A percentile compares a stretch with the other conserved stretches of the same genome.
Conservation (phyloP, 2,888 invertebrate species). For the Tubiluchus corallicola region DNA sequence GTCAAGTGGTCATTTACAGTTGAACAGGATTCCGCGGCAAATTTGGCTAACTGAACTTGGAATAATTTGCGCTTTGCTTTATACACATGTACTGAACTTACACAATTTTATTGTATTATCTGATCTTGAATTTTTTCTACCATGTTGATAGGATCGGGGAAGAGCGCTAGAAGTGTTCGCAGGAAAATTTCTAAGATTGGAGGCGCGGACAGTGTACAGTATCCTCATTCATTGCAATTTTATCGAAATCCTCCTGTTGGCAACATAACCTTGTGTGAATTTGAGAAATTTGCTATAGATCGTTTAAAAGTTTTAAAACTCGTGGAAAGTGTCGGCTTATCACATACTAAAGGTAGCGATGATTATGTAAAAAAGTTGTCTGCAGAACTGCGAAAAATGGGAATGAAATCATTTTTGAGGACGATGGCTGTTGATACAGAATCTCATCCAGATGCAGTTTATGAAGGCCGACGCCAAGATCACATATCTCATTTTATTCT, state of each 20-base stretch:
- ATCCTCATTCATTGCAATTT: slow-evolving; percentile 56
- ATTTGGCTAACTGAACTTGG: too few species aligned
- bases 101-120: too few species aligned
- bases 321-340: slow-evolving; percentile 47
- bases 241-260: slow-evolving; percentile 55
- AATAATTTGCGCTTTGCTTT: too few species aligned
- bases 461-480: slow-evolving; percentile 36
- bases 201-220: slow-evolving; percentile 33
- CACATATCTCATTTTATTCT: slow-evolving; percentile 83
- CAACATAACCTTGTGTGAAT: slow-evolving; percentile 56
- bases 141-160: too few species aligned
- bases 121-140: too few species aligned
- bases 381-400: slow-evolving; percentile 45
- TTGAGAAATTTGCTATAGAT: slow-evolving; percentile 69
- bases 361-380: slow-evolving; percentile 33
- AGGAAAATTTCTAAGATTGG: too few species aligned
- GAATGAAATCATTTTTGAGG: slow-evolving; percentile 13
- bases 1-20: too few species aligned
- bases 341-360: slow-evolving; percentile 18
- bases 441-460: slow-evolving; percentile 6
- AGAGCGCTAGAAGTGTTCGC: too few species aligned
- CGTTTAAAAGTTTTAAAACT: slow-evolving; percentile 47
- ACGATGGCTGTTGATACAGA: slow-evolving; percentile 12
- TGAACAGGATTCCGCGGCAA: too few species aligned
- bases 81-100: too few species aligned